Evolutionary conservation across 2,888 invertebrate species (phyloP).

Genomic region (Hirtodrosophila histrioides): DNA sequence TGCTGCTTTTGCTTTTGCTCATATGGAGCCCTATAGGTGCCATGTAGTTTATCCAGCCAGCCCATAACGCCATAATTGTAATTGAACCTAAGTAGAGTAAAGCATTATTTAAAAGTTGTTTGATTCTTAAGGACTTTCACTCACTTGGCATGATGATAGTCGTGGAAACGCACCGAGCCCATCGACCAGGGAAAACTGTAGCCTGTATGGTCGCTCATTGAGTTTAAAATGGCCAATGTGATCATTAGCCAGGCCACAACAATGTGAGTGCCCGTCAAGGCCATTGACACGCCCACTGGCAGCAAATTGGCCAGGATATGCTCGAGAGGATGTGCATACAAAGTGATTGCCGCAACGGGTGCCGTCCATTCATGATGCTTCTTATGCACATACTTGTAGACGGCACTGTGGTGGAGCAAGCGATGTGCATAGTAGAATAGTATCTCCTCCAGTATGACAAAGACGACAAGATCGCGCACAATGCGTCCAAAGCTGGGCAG

Average conservation of each 20-base stretch:
- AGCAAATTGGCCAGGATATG: slow-evolving; percentile 90
- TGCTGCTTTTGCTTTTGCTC: slow-evolving; percentile 27
- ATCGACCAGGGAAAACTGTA: slow-evolving; percentile 91
- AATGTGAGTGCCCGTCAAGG: slow-evolving; percentile 89
- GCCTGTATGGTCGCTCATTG: slow-evolving; percentile 92
- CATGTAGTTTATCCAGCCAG: slow-evolving; percentile 91
- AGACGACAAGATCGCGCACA: slow-evolving; percentile 88
- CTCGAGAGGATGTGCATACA: slow-evolving; percentile 91
- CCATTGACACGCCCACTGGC: slow-evolving; percentile 89
- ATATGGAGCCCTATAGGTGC: slow-evolving; percentile 88
- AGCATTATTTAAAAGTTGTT: neutral
- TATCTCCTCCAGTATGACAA: slow-evolving; percentile 90
- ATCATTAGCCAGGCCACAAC: slow-evolving; percentile 91
- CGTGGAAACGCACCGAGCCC: slow-evolving; percentile 92
- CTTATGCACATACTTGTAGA: slow-evolving; percentile 93
- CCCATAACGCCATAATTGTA: slow-evolving; percentile 93
- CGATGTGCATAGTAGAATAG: slow-evolving; percentile 94
- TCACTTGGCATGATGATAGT: slow-evolving; percentile 94
- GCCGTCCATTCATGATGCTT: slow-evolving; percentile 95
- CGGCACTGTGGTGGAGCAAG: slow-evolving; percentile 88
- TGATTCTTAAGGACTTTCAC: neutral
- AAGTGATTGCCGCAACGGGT: slow-evolving; percentile 90
- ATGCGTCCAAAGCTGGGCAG: slow-evolving; percentile 90
- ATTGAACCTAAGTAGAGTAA: slow-evolving; percentile 87
- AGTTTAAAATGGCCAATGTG: slow-evolving; percentile 89